Evolutionary conservation across 2,888 invertebrate species (phyloP).

Genomic region (Eupithecia subfuscata): DNA sequence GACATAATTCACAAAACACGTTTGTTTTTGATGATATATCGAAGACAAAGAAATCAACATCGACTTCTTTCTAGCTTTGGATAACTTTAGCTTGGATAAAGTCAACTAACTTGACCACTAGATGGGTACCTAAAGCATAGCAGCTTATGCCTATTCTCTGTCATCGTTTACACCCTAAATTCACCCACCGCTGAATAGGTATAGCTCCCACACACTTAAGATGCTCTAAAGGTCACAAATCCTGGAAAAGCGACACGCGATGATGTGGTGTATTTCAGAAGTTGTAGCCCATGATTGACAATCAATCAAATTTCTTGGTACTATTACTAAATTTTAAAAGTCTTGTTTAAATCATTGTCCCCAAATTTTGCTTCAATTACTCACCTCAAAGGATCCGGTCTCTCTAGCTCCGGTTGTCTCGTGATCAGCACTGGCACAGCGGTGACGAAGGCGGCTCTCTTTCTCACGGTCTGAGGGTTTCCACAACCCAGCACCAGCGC

Average conservation of each 20-base stretch:
- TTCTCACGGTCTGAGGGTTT: slow-evolving; percentile 63
- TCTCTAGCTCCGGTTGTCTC: slow-evolving; percentile 53
- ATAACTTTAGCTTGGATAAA: no score
- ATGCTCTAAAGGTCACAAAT: neutral
- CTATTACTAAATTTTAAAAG: no score
- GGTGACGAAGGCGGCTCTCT: slow-evolving; percentile 66
- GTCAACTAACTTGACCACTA: no score
- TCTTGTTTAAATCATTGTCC: neutral
- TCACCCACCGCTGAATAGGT: neutral
- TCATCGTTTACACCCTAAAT: neutral
- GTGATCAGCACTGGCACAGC: slow-evolving; percentile 63
- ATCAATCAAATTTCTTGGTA: no score
- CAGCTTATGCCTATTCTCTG: neutral
- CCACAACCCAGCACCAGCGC: slow-evolving; percentile 86
- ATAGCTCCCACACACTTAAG: neutral
- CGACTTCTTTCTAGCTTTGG: no score
- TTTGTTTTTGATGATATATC: no score
- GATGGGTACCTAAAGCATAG: no score
- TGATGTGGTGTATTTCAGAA: neutral
- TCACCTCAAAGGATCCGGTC: slow-evolving; percentile 57
- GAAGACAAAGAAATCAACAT: no score
- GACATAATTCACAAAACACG: no score
- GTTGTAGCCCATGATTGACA: no score
- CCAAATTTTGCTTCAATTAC: neutral
- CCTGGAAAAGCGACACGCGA: neutral